These are phyloP conservation scores for Ferdinandea cuprea DNA, from an alignment of 2,888 invertebrate species.

Conservation along the genomic window DNA sequence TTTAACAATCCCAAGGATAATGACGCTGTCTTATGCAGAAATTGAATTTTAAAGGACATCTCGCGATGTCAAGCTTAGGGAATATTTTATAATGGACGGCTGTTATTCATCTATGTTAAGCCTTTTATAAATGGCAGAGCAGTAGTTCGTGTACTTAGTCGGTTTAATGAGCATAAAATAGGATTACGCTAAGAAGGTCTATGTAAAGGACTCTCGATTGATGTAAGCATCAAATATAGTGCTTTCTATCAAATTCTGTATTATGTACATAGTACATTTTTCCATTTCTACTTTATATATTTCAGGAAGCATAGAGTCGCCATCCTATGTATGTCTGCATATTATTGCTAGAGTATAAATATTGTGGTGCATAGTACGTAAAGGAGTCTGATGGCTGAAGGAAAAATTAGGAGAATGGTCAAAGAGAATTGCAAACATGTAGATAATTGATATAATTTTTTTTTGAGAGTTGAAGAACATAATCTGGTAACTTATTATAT, in stretches of 20 bases:
- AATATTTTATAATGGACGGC: constrained; percentile 49
- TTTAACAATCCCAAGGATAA: constrained; percentile 49
- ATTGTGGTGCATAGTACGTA: too few species aligned
- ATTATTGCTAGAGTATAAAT: not conserved
- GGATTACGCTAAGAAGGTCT: constrained; percentile 47
- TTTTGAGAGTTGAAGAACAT: too few species aligned
- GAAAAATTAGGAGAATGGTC: too few species aligned
- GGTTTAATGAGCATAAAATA: constrained; percentile 65
- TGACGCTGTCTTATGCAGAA: constrained; percentile 47
- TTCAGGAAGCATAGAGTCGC: too few species aligned
- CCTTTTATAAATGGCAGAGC: constrained; percentile 56
- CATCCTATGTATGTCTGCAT: too few species aligned
- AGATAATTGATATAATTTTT: too few species aligned
- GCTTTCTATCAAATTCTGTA: not conserved
- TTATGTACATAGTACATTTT: too few species aligned
- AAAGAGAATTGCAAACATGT: too few species aligned
- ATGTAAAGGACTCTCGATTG: not conserved
- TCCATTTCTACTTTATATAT: too few species aligned
- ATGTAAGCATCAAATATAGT: not conserved
- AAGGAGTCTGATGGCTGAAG: too few species aligned
- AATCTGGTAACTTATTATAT: too few species aligned
- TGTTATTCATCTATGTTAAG: constrained; percentile 60
- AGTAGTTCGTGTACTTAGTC: constrained; percentile 50
- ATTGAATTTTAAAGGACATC: constrained; percentile 31
- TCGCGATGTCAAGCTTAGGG: constrained; percentile 28